These are phyloP conservation scores for Etheostoma cragini DNA, from an alignment of 2,113 vertebrate genomes.

Conservation along the genomic window DNA sequence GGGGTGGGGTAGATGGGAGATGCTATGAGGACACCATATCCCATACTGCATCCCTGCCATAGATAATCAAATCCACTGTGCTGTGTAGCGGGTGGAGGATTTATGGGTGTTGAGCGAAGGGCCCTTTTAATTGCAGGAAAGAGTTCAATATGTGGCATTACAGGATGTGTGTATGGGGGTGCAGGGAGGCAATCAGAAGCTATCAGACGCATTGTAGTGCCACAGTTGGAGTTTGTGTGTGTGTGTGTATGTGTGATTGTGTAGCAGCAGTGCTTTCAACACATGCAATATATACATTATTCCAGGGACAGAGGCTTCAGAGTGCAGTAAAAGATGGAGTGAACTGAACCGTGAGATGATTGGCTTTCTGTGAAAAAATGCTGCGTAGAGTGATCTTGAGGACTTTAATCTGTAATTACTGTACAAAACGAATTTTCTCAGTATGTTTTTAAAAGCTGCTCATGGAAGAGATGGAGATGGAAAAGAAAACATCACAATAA, in stretches of 20 bases:
- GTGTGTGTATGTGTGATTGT: background rate
- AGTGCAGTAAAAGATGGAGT: constrained; percentile 38
- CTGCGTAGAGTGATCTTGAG: constrained; percentile 13
- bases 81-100: constrained; percentile 1
- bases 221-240: background rate
- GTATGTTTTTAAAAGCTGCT: constrained; percentile 85
- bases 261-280: background rate
- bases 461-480: constrained; percentile 43
- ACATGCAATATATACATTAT: constrained; percentile 39
- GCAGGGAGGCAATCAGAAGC: constrained; percentile 13
- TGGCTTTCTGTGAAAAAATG: constrained; percentile 55
- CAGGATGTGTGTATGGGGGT: constrained; percentile 26
- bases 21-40: constrained; percentile 56
- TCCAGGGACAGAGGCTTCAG: constrained; percentile 20
- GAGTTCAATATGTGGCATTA: constrained; percentile 35
- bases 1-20: constrained; percentile 37
- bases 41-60: constrained; percentile 39
- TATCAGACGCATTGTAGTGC: constrained; percentile 6
- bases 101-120: constrained; percentile 27
- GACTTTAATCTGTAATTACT: constrained; percentile 82
- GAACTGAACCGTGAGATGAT: constrained; percentile 45
- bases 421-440: constrained; percentile 82
- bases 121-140: constrained; percentile 40
- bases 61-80: constrained; percentile 40
- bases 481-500: constrained; percentile 14